Conservation (phyloP, 2,113 vertebrate genomes). For the Datnioides undecimradiatus region DNA sequence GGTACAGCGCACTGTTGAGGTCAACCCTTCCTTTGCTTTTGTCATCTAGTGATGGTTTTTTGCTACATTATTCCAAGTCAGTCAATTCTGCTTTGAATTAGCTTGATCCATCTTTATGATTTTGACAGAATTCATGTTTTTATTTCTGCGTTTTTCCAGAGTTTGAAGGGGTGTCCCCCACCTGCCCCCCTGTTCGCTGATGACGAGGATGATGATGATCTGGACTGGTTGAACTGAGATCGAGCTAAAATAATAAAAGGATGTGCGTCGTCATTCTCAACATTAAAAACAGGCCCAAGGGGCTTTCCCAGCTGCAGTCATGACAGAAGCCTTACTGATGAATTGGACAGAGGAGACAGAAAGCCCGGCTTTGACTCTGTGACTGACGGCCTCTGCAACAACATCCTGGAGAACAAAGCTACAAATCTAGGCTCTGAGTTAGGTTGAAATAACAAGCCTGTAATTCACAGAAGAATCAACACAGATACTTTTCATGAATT, state of each 20-base stretch:
- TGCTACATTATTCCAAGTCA: not conserved
- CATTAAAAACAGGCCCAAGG: not conserved
- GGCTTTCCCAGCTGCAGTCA: not conserved
- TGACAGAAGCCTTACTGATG: not conserved
- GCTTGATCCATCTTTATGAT: not conserved
- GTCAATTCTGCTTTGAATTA: not conserved
- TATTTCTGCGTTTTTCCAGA: constrained; percentile 82
- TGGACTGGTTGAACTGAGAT: constrained; percentile 92
- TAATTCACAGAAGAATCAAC: constrained; percentile 6
- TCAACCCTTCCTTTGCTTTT: not conserved
- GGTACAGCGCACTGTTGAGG: not conserved
- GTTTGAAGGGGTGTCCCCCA: constrained; percentile 93
- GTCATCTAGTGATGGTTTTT: no score
- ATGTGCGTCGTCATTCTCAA: not conserved
- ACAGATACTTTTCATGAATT: constrained; percentile 6
- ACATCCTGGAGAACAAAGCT: not conserved
- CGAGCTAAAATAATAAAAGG: not conserved
- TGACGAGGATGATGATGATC: constrained; percentile 89
- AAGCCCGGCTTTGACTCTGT: not conserved
- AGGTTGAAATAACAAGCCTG: constrained; percentile 16
- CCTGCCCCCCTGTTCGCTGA: constrained; percentile 92
- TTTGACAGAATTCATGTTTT: not conserved
- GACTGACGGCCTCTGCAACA: not conserved
- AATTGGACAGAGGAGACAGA: not conserved
- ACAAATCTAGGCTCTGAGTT: not conserved